phyloP scores from a whole-genome alignment of 2,113 vertebrate species.

The Eleginops maclovinus region DNA sequence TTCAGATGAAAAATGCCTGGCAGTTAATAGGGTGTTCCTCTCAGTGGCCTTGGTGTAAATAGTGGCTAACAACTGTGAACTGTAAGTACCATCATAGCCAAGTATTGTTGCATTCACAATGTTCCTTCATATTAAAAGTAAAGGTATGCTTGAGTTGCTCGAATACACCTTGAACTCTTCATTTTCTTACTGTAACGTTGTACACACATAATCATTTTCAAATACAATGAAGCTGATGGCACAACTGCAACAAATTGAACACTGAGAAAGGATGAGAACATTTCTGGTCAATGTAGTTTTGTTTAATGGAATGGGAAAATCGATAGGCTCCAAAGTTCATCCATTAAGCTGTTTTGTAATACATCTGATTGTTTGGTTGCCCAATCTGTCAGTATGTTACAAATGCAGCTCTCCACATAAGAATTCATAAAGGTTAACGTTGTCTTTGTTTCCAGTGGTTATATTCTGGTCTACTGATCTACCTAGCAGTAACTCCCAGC shows the following conservation, averaged over 20 bases:
- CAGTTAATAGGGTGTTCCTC: constrained; percentile 16
- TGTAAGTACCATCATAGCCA: neutral
- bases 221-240: neutral
- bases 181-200: neutral
- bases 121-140: neutral
- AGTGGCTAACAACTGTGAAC: constrained; percentile 17
- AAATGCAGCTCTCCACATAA: neutral
- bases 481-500: neutral
- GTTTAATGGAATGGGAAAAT: neutral
- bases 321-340: neutral
- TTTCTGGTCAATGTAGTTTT: neutral
- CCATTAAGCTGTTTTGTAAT: neutral
- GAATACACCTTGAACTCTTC: neutral
- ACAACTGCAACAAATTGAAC: too few relatives aligned
- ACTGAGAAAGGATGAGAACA: too few relatives aligned
- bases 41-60: constrained; percentile 6
- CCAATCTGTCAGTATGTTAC: neutral
- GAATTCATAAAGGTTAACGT: neutral
- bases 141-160: neutral
- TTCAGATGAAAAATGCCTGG: constrained; percentile 15
- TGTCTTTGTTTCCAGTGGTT: neutral
- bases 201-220: neutral
- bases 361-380: neutral
- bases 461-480: neutral
- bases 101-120: neutral